These are phyloP conservation scores for Mugil cephalus DNA, from an alignment of 2,113 vertebrate genomes.

Conservation along the genomic window DNA sequence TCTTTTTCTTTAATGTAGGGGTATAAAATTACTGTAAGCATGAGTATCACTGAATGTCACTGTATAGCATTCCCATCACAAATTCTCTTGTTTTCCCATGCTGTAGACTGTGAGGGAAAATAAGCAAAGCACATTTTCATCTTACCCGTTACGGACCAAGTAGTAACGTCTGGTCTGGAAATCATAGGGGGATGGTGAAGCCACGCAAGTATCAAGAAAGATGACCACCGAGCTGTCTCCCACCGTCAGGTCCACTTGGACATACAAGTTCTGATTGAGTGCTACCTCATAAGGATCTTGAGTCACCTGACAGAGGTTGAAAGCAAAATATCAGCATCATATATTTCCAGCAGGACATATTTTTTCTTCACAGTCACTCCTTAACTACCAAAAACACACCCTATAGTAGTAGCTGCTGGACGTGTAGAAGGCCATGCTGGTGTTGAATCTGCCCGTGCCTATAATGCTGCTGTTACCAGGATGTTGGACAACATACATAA, in stretches of 20 bases:
- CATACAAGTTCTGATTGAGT: conserved; percentile 87
- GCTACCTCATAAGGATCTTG: conserved; percentile 81
- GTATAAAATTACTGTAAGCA: too few relatives aligned
- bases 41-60: too few relatives aligned
- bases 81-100: too few relatives aligned
- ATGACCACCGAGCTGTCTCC: conserved; percentile 79
- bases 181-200: conserved; percentile 82
- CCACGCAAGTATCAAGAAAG: conserved; percentile 86
- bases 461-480: conserved; percentile 61
- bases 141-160: conserved; percentile 88
- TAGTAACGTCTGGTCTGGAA: conserved; percentile 80
- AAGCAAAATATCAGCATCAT: background rate
- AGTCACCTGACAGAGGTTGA: conserved; percentile 46
- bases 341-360: background rate
- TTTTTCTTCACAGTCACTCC: background rate
- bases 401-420: conserved; percentile 76
- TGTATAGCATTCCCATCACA: too few relatives aligned
- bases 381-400: conserved; percentile 35
- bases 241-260: conserved; percentile 80
- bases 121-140: background rate
- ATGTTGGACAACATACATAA: conserved; percentile 79
- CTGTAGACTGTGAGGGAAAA: too few relatives aligned
- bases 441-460: conserved; percentile 81
- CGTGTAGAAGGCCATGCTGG: conserved; percentile 87
- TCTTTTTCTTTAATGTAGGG: too few relatives aligned